Conservation (phyloP, 1,140 invertebrate genomes). For the Nebria ingens region DNA sequence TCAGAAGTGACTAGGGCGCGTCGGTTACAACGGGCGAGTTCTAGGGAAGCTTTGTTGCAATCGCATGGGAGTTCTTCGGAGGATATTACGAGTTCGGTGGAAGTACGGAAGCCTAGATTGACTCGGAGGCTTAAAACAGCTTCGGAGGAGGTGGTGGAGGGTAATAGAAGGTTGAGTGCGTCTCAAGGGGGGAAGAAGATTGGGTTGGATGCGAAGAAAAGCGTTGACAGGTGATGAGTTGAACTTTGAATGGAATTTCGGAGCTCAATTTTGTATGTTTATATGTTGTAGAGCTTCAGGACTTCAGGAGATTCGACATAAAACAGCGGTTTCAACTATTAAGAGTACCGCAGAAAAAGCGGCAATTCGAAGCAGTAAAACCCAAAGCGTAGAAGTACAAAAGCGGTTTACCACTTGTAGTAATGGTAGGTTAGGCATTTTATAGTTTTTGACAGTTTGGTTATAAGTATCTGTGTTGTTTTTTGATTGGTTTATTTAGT, state of each 20-base stretch:
- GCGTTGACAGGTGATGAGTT: not conserved
- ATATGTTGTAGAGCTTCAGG: slow-evolving; percentile 10
- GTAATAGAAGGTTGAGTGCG: not conserved
- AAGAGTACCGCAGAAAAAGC: slow-evolving; percentile 32
- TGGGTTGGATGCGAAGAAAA: not conserved
- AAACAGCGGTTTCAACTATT: slow-evolving; percentile 36
- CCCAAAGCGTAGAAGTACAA: slow-evolving; percentile 22
- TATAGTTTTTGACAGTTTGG: not conserved
- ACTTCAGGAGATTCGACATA: slow-evolving; percentile 35
- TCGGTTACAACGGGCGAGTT: slow-evolving; percentile 37
- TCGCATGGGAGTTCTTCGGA: slow-evolving; percentile 40
- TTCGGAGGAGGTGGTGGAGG: not conserved
- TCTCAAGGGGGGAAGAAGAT: not conserved
- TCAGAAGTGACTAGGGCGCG: slow-evolving; percentile 29
- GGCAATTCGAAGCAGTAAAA: slow-evolving; percentile 22
- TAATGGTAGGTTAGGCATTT: not conserved
- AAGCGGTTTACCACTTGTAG: slow-evolving; percentile 15
- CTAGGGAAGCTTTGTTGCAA: slow-evolving; percentile 36
- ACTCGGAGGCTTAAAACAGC: slow-evolving; percentile 27
- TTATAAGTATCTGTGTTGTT: not conserved
- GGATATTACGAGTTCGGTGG: slow-evolving; percentile 32
- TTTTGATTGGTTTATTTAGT: no score
- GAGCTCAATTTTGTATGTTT: not conserved
- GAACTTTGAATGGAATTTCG: not conserved
- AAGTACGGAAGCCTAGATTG: slow-evolving; percentile 29